Percentiles rank a stretch among this genome's conserved stretches.
Evolutionary conservation across 2,113 vertebrate species (phyloP).

Genomic region (Aplodontia rufa): DNA sequence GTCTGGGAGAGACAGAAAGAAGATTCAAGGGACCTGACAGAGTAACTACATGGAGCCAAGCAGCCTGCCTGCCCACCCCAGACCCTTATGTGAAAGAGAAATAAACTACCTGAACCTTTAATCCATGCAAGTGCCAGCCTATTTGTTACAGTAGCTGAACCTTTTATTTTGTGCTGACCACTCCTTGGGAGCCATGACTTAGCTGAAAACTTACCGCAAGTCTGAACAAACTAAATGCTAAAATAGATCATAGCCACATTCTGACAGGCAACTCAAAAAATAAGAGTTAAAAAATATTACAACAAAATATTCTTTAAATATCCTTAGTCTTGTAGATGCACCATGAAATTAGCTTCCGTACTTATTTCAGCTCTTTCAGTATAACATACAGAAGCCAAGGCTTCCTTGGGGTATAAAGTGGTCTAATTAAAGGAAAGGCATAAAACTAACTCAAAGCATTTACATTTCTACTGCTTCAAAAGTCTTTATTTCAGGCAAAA

Average conservation of each 20-base stretch:
- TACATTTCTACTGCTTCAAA: not conserved
- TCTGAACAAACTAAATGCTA: not conserved
- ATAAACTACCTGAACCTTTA: not conserved
- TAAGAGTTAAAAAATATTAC: not conserved
- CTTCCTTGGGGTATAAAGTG: not conserved
- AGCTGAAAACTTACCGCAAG: not conserved
- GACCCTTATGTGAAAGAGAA: not conserved
- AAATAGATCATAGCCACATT: not conserved
- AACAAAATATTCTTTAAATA: not conserved
- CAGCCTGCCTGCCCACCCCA: not conserved
- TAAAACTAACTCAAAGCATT: not conserved
- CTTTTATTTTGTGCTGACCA: not conserved
- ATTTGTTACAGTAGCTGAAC: not conserved
- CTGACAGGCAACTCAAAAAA: not conserved
- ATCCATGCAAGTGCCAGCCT: not conserved
- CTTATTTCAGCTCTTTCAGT: not conserved
- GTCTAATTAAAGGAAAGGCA: conserved; percentile 21
- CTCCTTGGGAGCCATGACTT: not conserved
- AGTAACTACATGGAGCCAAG: not conserved
- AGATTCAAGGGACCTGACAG: not conserved
- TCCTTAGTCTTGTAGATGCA: not conserved
- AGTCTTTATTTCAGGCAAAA: conserved; percentile 45
- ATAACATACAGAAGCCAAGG: not conserved
- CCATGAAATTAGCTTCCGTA: not conserved
- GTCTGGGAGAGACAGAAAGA: not conserved